phyloP scores from a whole-genome alignment of 2,797 vertebrate genomes.

The Sciurus vulgaris region DNA sequence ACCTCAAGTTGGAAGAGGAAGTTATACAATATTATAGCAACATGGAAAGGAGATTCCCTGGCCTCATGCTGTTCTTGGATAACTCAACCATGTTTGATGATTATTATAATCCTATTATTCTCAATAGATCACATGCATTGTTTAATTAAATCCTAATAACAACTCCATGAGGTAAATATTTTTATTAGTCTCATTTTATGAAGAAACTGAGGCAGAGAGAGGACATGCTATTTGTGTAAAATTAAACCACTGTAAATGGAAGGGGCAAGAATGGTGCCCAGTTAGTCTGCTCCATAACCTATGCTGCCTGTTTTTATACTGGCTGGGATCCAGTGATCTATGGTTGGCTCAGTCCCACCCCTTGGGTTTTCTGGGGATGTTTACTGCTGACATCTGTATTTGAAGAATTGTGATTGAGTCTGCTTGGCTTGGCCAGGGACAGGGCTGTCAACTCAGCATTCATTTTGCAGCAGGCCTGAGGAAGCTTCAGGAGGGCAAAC shows the following conservation, averaged over 20 bases:
- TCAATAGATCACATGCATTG: neutral
- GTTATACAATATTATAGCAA: neutral
- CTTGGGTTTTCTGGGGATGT: constrained; percentile 24
- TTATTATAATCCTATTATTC: neutral
- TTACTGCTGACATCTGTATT: constrained; percentile 2
- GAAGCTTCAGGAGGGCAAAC: neutral
- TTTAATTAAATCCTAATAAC: constrained; percentile 25
- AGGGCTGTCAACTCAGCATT: neutral
- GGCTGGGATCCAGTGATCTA: neutral
- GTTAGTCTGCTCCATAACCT: neutral
- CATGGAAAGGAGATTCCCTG: neutral
- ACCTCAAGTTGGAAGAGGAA: neutral
- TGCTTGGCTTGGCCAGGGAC: neutral
- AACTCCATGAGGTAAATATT: neutral
- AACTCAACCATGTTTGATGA: neutral
- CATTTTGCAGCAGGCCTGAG: neutral
- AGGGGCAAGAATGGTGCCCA: neutral
- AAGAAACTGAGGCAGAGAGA: constrained; percentile 13
- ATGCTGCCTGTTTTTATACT: neutral
- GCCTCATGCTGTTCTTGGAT: neutral
- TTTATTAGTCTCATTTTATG: neutral
- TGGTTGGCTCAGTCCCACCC: neutral
- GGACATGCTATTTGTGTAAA: neutral
- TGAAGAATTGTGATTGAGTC: constrained; percentile 31
- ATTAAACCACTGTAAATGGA: neutral